Percentiles rank a stretch among this genome's conserved stretches.
phyloP scores from a whole-genome alignment of 92 coral and sea anemone species.

The Anthopleura xanthogrammica region DNA sequence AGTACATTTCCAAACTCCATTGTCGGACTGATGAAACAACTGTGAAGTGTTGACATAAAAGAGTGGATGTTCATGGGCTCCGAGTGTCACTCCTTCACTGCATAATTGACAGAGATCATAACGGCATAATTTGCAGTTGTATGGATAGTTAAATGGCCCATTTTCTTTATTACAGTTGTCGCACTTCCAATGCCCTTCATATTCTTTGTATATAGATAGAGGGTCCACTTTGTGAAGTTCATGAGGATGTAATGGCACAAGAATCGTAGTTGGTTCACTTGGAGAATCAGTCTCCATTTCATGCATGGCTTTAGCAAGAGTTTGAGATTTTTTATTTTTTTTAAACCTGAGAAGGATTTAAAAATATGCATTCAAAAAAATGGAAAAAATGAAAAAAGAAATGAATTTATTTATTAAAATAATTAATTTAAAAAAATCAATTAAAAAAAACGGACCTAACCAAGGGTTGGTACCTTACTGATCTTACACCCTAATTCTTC shows the following conservation, averaged over 20 bases:
- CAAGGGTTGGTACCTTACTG: no score
- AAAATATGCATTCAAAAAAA: no score
- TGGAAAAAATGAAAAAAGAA: no score
- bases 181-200: slow-evolving; percentile 70
- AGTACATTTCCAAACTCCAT: slow-evolving; percentile 67
- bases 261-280: background rate
- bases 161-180: slow-evolving; percentile 58
- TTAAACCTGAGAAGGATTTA: no score
- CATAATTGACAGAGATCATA: slow-evolving; percentile 70
- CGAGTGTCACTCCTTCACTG: slow-evolving; percentile 18
- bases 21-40: slow-evolving; percentile 32
- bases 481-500: no score
- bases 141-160: slow-evolving; percentile 35
- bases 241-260: background rate
- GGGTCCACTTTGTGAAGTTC: background rate
- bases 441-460: no score
- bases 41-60: slow-evolving; percentile 41
- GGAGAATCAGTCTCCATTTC: background rate
- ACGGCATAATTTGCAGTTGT: slow-evolving; percentile 56
- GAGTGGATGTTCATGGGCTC: slow-evolving; percentile 60
- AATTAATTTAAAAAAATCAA: no score
- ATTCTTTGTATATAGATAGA: slow-evolving; percentile 30
- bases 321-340: background rate
- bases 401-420: no score
- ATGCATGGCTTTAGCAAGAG: background rate